phyloP scores from a whole-genome alignment of 2,113 vertebrate genomes.

The Lepisosteus osseus region DNA sequence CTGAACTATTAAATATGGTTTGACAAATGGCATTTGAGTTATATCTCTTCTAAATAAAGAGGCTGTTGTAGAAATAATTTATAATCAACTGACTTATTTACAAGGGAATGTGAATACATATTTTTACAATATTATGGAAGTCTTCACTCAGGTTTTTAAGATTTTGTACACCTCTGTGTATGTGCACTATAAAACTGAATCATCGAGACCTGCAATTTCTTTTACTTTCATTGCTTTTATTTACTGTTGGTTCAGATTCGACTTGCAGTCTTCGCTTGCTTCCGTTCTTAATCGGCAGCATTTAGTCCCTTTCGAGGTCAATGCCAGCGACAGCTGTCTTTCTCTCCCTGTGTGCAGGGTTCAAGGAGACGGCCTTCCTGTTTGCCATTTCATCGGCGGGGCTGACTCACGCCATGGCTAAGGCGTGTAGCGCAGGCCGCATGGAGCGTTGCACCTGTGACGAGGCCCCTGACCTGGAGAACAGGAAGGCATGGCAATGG shows the following conservation, averaged over 20 bases:
- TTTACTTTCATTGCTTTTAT: not conserved
- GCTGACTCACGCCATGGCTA: slow-evolving; percentile 90
- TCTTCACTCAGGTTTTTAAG: not conserved
- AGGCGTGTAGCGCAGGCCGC: slow-evolving; percentile 90
- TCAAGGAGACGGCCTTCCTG: slow-evolving; percentile 95
- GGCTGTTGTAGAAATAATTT: no score
- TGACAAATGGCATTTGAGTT: no score
- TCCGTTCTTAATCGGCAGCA: no score
- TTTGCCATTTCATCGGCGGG: slow-evolving; percentile 94
- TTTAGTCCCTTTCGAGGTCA: no score
- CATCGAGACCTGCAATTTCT: not conserved
- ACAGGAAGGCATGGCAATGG: slow-evolving; percentile 98
- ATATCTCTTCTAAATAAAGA: no score
- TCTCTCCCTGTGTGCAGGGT: slow-evolving; percentile 64
- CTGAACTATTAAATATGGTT: no score
- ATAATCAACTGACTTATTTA: no score
- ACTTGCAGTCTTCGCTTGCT: not conserved
- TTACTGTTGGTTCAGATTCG: not conserved
- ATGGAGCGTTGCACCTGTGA: slow-evolving; percentile 98
- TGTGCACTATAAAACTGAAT: not conserved
- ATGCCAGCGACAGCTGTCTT: not conserved
- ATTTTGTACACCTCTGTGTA: not conserved
- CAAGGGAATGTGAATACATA: no score
- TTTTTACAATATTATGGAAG: no score
- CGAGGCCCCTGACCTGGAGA: slow-evolving; percentile 93